phyloP scores from a whole-genome alignment of 2,888 invertebrate genomes.

The Drosophila antonietae region DNA sequence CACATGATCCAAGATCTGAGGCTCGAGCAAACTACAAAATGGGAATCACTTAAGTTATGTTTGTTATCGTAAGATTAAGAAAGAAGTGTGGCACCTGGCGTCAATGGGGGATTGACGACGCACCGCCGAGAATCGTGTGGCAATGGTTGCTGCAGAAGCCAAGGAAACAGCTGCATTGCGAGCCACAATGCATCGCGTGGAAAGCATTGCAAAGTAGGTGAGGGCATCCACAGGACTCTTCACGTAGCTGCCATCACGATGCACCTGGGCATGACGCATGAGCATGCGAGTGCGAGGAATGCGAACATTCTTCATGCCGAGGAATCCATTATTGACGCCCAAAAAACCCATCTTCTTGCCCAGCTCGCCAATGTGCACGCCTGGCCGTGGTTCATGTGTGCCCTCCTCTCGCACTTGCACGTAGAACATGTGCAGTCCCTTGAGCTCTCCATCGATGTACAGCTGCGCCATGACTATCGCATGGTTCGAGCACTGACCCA shows the following conservation, averaged over 20 bases:
- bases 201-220: constrained; percentile 95
- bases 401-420: constrained; percentile 95
- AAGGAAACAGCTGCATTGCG: constrained; percentile 90
- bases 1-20: constrained; percentile 95
- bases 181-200: constrained; percentile 93
- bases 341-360: constrained; percentile 97
- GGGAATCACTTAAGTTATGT: not conserved
- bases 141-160: constrained; percentile 93
- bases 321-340: constrained; percentile 95
- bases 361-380: constrained; percentile 96
- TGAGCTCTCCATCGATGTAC: constrained; percentile 90
- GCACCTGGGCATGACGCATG: constrained; percentile 96
- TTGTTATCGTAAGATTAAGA: accelerated
- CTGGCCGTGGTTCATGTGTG: constrained; percentile 93
- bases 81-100: constrained; percentile 86
- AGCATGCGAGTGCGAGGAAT: constrained; percentile 95
- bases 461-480: constrained; percentile 96
- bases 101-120: constrained; percentile 94
- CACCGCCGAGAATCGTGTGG: constrained; percentile 95
- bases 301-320: constrained; percentile 93
- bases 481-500: constrained; percentile 96
- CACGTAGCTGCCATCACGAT: constrained; percentile 94
- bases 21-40: constrained; percentile 87
- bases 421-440: constrained; percentile 96
- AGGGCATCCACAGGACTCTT: constrained; percentile 92